Evolutionary conservation across 2,888 invertebrate genomes (phyloP).

Genomic region (Noctua fimbriata): DNA sequence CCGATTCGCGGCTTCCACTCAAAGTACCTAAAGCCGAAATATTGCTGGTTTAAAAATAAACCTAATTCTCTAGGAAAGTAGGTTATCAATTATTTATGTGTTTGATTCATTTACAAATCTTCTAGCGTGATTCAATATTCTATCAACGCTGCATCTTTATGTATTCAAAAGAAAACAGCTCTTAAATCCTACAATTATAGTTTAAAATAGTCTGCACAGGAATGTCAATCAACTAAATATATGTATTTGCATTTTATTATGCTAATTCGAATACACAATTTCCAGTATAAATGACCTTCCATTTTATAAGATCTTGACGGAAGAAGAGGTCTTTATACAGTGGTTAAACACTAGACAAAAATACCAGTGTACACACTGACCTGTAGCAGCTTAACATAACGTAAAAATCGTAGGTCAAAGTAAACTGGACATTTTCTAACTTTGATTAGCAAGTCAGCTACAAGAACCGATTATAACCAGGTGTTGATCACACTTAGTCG

Average conservation of each 20-base stretch:
- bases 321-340: not conserved
- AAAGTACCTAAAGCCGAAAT: no score
- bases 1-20: no score
- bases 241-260: not conserved
- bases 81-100: not conserved
- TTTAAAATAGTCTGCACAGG: not conserved
- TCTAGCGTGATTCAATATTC: not conserved
- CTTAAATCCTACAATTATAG: not conserved
- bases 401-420: not conserved
- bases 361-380: not conserved
- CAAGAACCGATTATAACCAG: constrained; percentile 9
- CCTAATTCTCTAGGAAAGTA: not conserved
- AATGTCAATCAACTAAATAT: not conserved
- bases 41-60: not conserved
- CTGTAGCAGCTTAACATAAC: not conserved
- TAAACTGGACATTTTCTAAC: not conserved
- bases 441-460: constrained; percentile 6
- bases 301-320: not conserved
- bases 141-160: not conserved
- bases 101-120: not conserved
- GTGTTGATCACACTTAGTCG: not conserved
- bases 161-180: not conserved
- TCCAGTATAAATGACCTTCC: not conserved
- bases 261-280: not conserved
- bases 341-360: not conserved